Conservation (phyloP, 1,140 invertebrate genomes). For the Drosophila varians region DNA sequence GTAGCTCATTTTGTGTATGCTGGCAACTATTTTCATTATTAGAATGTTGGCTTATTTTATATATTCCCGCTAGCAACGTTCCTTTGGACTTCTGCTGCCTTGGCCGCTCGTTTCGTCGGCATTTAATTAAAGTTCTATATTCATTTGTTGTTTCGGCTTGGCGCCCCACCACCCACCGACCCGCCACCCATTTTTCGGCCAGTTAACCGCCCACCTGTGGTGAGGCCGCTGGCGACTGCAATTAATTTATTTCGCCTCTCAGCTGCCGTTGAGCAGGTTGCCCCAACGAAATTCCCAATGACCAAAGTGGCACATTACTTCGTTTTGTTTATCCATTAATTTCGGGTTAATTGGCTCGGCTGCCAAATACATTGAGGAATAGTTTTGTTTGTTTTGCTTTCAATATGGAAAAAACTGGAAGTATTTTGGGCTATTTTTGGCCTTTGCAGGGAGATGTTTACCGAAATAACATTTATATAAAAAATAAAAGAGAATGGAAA, state of each 20-base stretch:
- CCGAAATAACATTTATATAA: too few species aligned
- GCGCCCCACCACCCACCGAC: slow-evolving; percentile 39
- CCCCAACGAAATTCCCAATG: slow-evolving; percentile 39
- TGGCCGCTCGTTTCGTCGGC: slow-evolving; percentile 32
- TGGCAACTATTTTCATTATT: slow-evolving; percentile 53
- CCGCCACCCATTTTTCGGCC: background rate
- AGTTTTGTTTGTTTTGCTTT: slow-evolving; percentile 39
- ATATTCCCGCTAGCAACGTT: slow-evolving; percentile 21
- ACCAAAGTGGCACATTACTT: slow-evolving; percentile 28
- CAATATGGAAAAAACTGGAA: slow-evolving; percentile 7
- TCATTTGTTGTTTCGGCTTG: slow-evolving; percentile 65
- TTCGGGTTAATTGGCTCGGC: slow-evolving; percentile 61
- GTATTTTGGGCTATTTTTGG: too few species aligned
- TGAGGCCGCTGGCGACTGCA: slow-evolving; percentile 58
- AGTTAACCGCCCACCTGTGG: slow-evolving; percentile 56
- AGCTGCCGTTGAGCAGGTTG: slow-evolving; percentile 38
- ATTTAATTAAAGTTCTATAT: slow-evolving; percentile 79
- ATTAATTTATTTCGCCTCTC: slow-evolving; percentile 67
- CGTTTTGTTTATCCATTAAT: slow-evolving; percentile 75
- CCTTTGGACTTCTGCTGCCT: background rate
- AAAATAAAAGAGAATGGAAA: too few species aligned
- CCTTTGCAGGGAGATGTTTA: background rate
- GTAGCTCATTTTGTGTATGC: background rate
- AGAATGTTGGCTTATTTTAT: slow-evolving; percentile 54
- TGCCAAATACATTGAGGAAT: slow-evolving; percentile 31